Evolutionary conservation across 1,140 invertebrate species (phyloP), one percentile per base, ranked within the genome.

Genomic region (Chironomus tepperi): DNA sequence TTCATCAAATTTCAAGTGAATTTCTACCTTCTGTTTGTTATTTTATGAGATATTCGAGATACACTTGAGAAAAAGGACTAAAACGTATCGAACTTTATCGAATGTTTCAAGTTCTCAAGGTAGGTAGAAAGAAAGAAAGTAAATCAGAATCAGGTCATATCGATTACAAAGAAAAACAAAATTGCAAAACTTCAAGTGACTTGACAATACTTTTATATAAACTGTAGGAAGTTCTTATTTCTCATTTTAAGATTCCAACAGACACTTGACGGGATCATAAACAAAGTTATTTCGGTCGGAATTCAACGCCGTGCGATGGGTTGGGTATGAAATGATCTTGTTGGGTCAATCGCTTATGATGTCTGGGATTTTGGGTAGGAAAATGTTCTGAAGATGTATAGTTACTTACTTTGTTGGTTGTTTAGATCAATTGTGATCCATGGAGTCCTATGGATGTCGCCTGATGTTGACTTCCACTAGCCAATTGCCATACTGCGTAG

Each of bases 131-230:
- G 24, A 2, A 34, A 34, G 24, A 34, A 34, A 34, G 24, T 34
- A 34, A 34, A 34, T 34, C 24, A 34, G 15, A 57, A 57, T 57
- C 47, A 57, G 47, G n/a, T 57, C 47, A 57, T 57, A 57, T 57
- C 47, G 47, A 57, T 57, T 57, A 57, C 47, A 57, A 57, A 57
- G 47, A 57, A 57, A 57, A 57, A 57, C 47, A 57, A 57, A 57
- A 57, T 57, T 57, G 47, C 47, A 57, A 57, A 57, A 57, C 47
- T 57, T 57, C 47, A 57, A 57, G 47, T 57, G 47, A 57, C 12
- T 57, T n/a, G 47, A 34, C 24, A 34, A 34, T 5, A n/a, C n/a
- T n/a, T n/a, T 47, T 47, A 57, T 57, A n/a, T 12, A 57, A 57
- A n/a, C 15, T 57, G 47, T 57, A n/a, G 47, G n/a, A 57, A 12